Evolutionary conservation across 2,797 vertebrate genomes (phyloP).

Genomic region (Botia almorhae): DNA sequence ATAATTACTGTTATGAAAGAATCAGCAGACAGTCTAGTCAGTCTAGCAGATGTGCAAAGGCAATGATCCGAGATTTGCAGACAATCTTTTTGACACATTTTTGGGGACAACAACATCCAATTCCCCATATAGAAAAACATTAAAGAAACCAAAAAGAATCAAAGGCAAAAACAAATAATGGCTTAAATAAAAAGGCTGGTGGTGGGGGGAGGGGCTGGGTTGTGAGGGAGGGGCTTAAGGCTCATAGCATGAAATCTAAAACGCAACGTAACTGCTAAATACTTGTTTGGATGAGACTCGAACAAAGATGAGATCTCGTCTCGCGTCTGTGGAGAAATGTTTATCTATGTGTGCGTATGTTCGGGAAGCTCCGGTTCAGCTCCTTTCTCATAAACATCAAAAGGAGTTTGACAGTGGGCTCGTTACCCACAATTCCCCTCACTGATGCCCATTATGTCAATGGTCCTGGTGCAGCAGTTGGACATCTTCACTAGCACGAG

Average conservation of each 20-base stretch:
- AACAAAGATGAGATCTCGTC: constrained; percentile 13
- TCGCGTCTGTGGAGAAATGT: constrained; percentile 3
- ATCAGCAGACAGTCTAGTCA: constrained; percentile 56
- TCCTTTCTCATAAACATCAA: constrained; percentile 28
- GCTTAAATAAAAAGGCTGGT: constrained; percentile 45
- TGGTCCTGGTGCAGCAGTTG: constrained; percentile 37
- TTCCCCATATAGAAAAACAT: constrained; percentile 39
- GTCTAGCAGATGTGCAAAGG: constrained; percentile 74
- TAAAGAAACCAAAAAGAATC: constrained; percentile 43
- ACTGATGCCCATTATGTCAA: background rate
- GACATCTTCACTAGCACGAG: constrained; percentile 43
- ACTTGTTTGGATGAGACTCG: constrained; percentile 7
- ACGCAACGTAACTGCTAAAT: constrained; percentile 40
- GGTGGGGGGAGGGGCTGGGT: background rate
- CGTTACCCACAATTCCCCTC: too few species aligned
- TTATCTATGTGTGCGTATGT: constrained; percentile 4
- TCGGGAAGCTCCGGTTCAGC: constrained; percentile 50
- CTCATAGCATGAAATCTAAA: constrained; percentile 45
- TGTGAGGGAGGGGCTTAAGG: constrained; percentile 36
- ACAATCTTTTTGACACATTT: constrained; percentile 60
- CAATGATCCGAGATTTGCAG: constrained; percentile 66
- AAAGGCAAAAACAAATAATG: constrained; percentile 45
- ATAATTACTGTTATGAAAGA: constrained; percentile 42
- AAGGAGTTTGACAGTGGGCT: background rate
- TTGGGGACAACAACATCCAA: constrained; percentile 43